Base-by-base conservation (phyloP, 2,888 invertebrate genomes). In the Merodon equestris region DNA sequence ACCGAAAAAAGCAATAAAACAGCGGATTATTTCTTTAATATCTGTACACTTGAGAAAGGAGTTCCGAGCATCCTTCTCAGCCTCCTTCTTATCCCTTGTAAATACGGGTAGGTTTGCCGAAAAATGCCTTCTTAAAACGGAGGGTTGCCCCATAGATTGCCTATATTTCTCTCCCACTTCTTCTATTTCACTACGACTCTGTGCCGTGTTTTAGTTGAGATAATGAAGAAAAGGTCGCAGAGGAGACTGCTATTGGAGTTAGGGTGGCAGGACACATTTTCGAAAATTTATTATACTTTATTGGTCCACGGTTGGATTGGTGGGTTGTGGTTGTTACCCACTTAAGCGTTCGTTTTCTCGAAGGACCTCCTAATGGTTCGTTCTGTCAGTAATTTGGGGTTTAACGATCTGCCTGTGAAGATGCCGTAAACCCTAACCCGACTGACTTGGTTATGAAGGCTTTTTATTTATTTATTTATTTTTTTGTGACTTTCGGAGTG, bases 1-100 rank as follows among this genome's bases (percentile, higher is more conserved):
- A 57, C 27, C 27, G 56, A 48, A 77, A 79, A 73, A 74, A 79
- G 60, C 74, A 74, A 79, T 74, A 79, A 70, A 79, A 74, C 64
- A 60, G 50, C 74, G 74, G 74, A 74, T 79, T 79, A 79, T 70
- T 74, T 70, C 70, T 74, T 73, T 77, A 73, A 77, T 77, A 77
- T 77, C 53, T 58, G 50, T 53, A 51, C 56, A 56, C 66, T 61
- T 60, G 58, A 66, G 45, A 64, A 66, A 47, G 15, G 27, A 7
- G 2, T 50, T 58, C 44, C 14, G 38, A 15, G n/a, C n/a, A n/a
- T 18, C 40, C 34, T 17, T 10, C 15, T 54, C 45, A 40, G 48
- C 67, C 48, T 50, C 10, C 34, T n/a, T n/a, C n/a, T n/a, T n/a
- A n/a, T n/a, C n/a, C n/a, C n/a, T n/a, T n/a, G n/a, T n/a, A n/a